Percentiles rank a stretch among this genome's conserved stretches.
phyloP scores from a whole-genome alignment of 2,888 invertebrate species.

The Petrolisthes cinctipes region DNA sequence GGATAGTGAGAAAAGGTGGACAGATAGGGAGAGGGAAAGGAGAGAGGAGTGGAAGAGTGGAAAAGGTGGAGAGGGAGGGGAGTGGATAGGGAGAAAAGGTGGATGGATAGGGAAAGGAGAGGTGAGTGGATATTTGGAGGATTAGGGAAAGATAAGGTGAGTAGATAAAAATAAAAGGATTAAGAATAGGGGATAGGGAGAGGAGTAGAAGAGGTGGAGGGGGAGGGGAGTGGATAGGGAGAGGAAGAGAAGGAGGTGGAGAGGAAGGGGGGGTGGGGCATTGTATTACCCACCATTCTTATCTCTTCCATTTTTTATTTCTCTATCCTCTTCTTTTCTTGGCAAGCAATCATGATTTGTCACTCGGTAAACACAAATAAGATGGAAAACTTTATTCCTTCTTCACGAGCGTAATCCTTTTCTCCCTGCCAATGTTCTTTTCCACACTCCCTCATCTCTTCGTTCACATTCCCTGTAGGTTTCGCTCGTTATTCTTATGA shows the following conservation, averaged over 20 bases:
- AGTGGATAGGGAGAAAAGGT: too few species aligned
- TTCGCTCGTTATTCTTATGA: neutral
- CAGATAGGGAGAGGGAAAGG: too few species aligned
- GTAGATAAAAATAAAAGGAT: too few species aligned
- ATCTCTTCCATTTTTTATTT: constrained; percentile 19
- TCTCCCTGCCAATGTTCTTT: constrained; percentile 38
- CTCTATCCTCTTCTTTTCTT: constrained; percentile 5
- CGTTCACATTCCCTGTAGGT: constrained; percentile 17
- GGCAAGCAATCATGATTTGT: constrained; percentile 55
- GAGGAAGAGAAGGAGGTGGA: neutral
- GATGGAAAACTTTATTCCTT: constrained; percentile 51
- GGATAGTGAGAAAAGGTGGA: too few species aligned
- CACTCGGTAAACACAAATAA: constrained; percentile 58
- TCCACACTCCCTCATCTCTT: constrained; percentile 4
- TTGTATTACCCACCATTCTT: constrained; percentile 15
- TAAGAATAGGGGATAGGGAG: too few species aligned
- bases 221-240: neutral
- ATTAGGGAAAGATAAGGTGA: too few species aligned
- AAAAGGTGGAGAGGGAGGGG: too few species aligned
- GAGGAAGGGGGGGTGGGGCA: neutral
- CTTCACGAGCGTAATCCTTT: constrained; percentile 58
- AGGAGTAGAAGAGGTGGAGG: too few species aligned
- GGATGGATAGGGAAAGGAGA: too few species aligned
- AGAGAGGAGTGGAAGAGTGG: too few species aligned
- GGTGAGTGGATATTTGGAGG: too few species aligned